Percentiles rank a stretch among this genome's conserved stretches.
Evolutionary conservation across 1,140 invertebrate genomes (phyloP).

Genomic region (Drosophila funebris): DNA sequence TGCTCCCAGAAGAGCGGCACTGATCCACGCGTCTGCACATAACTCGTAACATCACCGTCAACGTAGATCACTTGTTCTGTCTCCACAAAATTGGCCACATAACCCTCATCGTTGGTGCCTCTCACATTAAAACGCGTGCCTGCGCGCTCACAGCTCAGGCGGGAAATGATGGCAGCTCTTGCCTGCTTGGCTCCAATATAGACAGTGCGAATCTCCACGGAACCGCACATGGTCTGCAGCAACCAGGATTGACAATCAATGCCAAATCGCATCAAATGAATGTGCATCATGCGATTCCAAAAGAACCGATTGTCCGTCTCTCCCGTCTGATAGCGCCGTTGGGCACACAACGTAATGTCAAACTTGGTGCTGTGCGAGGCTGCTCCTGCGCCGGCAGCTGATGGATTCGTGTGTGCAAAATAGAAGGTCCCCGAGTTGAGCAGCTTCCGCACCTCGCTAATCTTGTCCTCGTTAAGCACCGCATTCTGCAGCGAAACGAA

Average conservation of each 20-base stretch:
- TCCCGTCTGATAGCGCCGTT: slow-evolving; percentile 90
- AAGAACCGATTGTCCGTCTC: slow-evolving; percentile 97
- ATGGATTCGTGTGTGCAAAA: slow-evolving; percentile 89
- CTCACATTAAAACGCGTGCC: slow-evolving; percentile 98
- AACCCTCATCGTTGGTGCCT: slow-evolving; percentile 99
- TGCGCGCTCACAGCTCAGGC: slow-evolving; percentile 97
- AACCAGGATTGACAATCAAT: slow-evolving; percentile 95
- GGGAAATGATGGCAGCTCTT: slow-evolving; percentile 95
- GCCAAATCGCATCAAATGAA: slow-evolving; percentile 95
- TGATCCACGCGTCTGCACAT: slow-evolving; percentile 96
- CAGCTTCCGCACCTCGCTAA: slow-evolving; percentile 93
- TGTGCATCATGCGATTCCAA: slow-evolving; percentile 97
- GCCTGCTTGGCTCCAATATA: slow-evolving; percentile 97
- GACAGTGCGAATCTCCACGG: slow-evolving; percentile 97
- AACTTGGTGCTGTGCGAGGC: slow-evolving; percentile 84
- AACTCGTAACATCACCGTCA: slow-evolving; percentile 93
- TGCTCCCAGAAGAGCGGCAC: slow-evolving; percentile 99
- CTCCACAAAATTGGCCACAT: slow-evolving; percentile 99
- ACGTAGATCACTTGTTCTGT: slow-evolving; percentile 98
- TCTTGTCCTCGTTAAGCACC: slow-evolving; percentile 90
- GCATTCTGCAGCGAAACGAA: slow-evolving; percentile 93
- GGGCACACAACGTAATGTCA: slow-evolving; percentile 96
- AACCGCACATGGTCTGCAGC: slow-evolving; percentile 97
- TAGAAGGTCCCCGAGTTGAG: slow-evolving; percentile 98
- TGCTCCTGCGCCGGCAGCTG: slow-evolving; percentile 71